Conservation (phyloP, 2,888 invertebrate genomes). For the Cerceris ruficornis region DNA sequence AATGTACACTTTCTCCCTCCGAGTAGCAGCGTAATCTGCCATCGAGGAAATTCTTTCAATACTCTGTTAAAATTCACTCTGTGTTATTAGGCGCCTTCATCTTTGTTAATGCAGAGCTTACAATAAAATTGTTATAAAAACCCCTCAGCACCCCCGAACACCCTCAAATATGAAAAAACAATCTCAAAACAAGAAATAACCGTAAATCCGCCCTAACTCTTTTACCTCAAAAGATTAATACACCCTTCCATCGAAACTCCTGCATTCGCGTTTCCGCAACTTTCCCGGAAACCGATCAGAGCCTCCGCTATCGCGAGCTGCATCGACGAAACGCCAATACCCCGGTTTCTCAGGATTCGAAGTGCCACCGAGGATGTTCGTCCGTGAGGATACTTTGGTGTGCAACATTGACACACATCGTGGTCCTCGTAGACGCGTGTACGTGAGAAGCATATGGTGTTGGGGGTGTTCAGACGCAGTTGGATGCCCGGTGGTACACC, state of each 20-base stretch:
- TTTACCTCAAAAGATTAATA: too few relatives aligned
- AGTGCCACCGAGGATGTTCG: slow-evolving; percentile 17
- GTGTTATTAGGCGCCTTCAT: too few relatives aligned
- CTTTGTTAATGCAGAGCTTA: too few relatives aligned
- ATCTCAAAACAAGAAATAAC: background rate
- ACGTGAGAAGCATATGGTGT: slow-evolving; percentile 26
- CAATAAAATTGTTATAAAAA: too few relatives aligned
- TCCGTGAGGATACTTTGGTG: slow-evolving; percentile 35
- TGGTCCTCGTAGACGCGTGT: slow-evolving; percentile 14
- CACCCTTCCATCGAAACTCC: background rate
- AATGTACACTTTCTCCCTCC: too few relatives aligned
- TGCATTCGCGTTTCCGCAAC: background rate
- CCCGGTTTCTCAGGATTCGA: slow-evolving; percentile 19
- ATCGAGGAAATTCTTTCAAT: too few relatives aligned
- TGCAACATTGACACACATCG: slow-evolving; percentile 23
- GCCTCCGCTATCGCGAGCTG: slow-evolving; percentile 6
- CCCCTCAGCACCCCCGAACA: too few relatives aligned
- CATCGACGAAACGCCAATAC: slow-evolving; percentile 33
- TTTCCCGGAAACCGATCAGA: slow-evolving; percentile 21
- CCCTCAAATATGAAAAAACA: background rate
- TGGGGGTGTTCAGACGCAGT: slow-evolving; percentile 17
- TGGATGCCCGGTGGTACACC: slow-evolving; percentile 52
- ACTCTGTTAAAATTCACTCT: too few relatives aligned
- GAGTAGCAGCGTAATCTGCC: too few relatives aligned
- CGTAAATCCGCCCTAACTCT: background rate